phyloP scores from a whole-genome alignment of 1,140 invertebrate species.

The Branchinecta lynchi region DNA sequence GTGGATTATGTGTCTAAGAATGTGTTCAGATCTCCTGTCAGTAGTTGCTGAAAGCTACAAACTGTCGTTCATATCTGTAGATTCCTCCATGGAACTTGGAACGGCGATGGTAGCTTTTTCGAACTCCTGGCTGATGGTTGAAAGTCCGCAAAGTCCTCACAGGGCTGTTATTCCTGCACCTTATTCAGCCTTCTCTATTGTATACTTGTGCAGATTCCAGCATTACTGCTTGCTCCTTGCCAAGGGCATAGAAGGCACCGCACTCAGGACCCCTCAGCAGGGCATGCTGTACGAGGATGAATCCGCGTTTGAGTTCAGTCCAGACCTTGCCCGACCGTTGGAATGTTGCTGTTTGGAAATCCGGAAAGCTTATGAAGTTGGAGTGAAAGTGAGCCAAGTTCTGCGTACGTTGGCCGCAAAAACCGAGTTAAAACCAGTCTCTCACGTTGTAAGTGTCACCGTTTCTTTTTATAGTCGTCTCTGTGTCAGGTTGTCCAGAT shows the following conservation, averaged over 20 bases:
- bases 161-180: no score
- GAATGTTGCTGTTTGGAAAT: slow-evolving; percentile 35
- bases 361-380: slow-evolving; percentile 36
- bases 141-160: no score
- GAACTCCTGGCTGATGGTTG: no score
- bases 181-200: background rate
- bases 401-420: slow-evolving; percentile 26
- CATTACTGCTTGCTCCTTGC: slow-evolving; percentile 57
- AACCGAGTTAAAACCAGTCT: slow-evolving; percentile 28
- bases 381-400: slow-evolving; percentile 37
- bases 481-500: no score
- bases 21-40: no score
- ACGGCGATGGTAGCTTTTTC: no score
- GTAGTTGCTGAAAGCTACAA: no score
- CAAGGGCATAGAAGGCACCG: slow-evolving; percentile 52
- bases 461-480: no score
- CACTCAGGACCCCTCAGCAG: slow-evolving; percentile 33
- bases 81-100: no score
- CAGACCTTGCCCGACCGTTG: slow-evolving; percentile 13
- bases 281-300: slow-evolving; percentile 30
- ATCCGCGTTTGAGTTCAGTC: slow-evolving; percentile 33
- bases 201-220: slow-evolving; percentile 41
- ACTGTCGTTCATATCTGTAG: no score
- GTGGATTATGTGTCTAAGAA: no score
- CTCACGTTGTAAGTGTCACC: slow-evolving; percentile 30